A percentile compares a stretch with the other conserved stretches of the same genome.
Conservation (phyloP, 1,140 invertebrate species). For the Ips nitidus region DNA sequence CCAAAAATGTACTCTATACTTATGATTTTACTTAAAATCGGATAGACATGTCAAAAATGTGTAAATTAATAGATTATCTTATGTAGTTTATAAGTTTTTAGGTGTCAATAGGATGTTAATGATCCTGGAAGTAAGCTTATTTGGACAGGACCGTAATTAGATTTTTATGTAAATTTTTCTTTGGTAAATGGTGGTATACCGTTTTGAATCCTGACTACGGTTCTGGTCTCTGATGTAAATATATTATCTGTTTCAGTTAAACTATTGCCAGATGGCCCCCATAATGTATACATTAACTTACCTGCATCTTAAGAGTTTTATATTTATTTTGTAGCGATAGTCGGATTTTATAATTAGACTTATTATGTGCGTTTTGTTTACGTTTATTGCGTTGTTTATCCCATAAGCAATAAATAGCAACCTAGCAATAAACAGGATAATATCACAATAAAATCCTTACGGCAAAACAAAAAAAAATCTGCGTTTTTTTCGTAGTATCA, state of each 20-base stretch:
- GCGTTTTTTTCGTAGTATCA: conserved; percentile 12
- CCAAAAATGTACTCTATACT: too few relatives aligned
- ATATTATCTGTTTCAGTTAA: conserved; percentile 51
- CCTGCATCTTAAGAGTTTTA: conserved; percentile 49
- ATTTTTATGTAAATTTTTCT: neutral
- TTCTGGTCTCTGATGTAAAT: conserved; percentile 46
- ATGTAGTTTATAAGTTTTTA: conserved; percentile 13
- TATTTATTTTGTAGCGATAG: conserved; percentile 45
- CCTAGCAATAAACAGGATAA: neutral
- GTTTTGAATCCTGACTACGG: conserved; percentile 11
- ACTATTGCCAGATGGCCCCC: conserved; percentile 49
- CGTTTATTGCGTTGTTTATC: conserved; percentile 42
- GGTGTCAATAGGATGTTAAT: conserved; percentile 21
- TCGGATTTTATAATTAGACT: conserved; percentile 44
- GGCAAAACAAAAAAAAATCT: conserved; percentile 33
- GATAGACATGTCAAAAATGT: neutral
- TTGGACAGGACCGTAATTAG: conserved; percentile 9
- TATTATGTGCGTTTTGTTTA: conserved; percentile 42
- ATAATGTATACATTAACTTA: conserved; percentile 50
- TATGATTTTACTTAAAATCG: too few relatives aligned
- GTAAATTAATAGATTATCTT: neutral
- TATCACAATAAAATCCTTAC: neutral
- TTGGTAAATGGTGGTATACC: neutral
- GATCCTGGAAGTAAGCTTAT: conserved; percentile 9
- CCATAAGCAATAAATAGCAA: conserved; percentile 27